Conservation (phyloP, 1,140 invertebrate genomes). For the Caerostris extrusa region DNA sequence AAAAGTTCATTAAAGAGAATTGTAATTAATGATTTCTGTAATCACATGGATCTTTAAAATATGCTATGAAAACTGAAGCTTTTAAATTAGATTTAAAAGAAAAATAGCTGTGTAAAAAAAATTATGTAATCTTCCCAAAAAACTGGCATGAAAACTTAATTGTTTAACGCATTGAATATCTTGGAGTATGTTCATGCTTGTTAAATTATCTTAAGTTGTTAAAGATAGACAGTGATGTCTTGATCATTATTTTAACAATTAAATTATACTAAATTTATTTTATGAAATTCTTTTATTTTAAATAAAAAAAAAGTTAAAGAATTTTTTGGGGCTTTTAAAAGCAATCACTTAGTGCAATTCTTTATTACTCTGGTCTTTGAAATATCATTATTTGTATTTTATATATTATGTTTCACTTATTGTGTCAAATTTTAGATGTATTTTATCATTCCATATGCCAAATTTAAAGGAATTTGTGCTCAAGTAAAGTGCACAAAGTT, state of each 20-base stretch:
- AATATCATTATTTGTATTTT: background rate
- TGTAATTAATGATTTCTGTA: too few relatives aligned
- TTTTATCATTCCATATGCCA: background rate
- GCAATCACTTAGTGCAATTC: background rate
- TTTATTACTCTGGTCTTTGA: background rate
- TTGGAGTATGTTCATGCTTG: too few relatives aligned
- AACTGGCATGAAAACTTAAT: too few relatives aligned
- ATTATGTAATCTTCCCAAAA: too few relatives aligned
- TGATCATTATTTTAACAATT: background rate
- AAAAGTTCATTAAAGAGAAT: too few relatives aligned
- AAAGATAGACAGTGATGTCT: background rate
- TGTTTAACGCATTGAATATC: too few relatives aligned
- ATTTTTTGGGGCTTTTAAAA: background rate
- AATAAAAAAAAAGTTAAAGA: background rate
- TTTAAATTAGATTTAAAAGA: too few relatives aligned
- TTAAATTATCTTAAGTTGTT: too few relatives aligned
- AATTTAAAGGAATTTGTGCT: background rate
- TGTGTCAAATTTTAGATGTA: constrained; percentile 25
- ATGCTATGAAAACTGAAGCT: too few relatives aligned
- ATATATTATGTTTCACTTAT: background rate
- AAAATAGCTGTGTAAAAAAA: too few relatives aligned
- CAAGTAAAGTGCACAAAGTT: background rate
- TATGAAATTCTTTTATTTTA: background rate
- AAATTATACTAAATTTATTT: background rate
- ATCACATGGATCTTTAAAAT: too few relatives aligned